Conservation (phyloP, 30 jellyfish, hydroid and myxozoan species). For the Pelagia noctiluca region DNA sequence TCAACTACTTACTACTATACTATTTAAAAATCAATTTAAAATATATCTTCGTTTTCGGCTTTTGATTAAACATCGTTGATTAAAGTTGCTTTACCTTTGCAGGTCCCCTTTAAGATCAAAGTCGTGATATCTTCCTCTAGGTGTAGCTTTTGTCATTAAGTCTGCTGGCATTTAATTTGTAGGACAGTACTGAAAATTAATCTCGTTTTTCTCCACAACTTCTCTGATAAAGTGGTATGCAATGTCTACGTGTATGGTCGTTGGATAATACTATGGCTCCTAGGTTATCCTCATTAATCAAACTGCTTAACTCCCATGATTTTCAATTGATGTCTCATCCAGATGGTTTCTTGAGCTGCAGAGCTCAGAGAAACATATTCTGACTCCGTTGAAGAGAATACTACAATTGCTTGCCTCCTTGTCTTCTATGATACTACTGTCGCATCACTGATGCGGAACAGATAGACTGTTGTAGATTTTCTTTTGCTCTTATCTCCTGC, state of each 20-base stretch:
- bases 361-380: background rate
- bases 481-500: background rate
- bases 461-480: background rate
- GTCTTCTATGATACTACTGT: background rate
- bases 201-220: background rate
- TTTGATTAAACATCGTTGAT: too few species aligned
- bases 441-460: background rate
- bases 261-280: background rate
- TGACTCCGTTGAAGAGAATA: background rate
- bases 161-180: background rate
- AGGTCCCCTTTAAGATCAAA: too few species aligned
- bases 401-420: background rate
- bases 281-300: background rate
- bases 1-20: too few species aligned
- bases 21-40: too few species aligned
- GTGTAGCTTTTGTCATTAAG: background rate
- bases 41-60: too few species aligned
- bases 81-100: too few species aligned
- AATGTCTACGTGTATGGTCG: background rate
- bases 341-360: conserved; percentile 6
- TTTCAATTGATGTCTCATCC: background rate
- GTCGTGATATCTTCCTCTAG: background rate
- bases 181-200: background rate
- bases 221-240: background rate
- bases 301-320: background rate